Evolutionary conservation across 92 coral and sea anemone genomes (phyloP), one percentile per base, ranked within the genome.

Genomic region (Montipora capitata): DNA sequence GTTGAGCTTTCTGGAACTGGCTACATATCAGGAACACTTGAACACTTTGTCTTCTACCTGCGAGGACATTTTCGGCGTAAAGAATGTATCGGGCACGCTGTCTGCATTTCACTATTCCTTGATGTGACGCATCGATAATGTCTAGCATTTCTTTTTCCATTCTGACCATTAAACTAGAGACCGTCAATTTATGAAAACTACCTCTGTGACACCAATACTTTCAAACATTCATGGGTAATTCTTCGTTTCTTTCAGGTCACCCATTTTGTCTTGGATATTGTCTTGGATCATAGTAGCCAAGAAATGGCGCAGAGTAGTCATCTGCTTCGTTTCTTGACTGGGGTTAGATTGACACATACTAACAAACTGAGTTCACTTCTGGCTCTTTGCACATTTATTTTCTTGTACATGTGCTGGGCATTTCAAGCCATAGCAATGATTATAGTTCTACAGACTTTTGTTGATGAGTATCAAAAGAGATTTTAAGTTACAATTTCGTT

Each of bases 201-300:
- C 10, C 52, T 48, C 52, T 48, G 10, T 10, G 6, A 5, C 7
- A 5, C 52, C 1, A 48, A 48, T 74, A 41, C 11, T 61, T 35
- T 10, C 54, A 4, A 44, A 40, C 59, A 40, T 17, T 43, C 6
- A 13, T 10, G 1, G 85, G 70, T 65, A 64, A 8, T 11, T 79
- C 54, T 13, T 61, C 11, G 11, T 79, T 79, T 74, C 43, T 39
- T 13, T 16, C 10, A 40, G 82, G 82, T 54, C 89, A 84, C 62
- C 82, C 89, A 72, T 84, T 45, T 12, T 43, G 57, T 27, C 35
- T 27, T 27, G 10, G 74, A 74, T 59, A 67, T 63, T 40, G 65
- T 18, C 56, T 43, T 70, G 86, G 94, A 72, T 94, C 91, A 74
- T 94, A 91, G 59, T 48, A 88, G 2, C 91, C 78, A 44, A 83